These are phyloP conservation scores for Caerostris extrusa DNA, from an alignment of 1,140 invertebrate species.

Conservation along the genomic window DNA sequence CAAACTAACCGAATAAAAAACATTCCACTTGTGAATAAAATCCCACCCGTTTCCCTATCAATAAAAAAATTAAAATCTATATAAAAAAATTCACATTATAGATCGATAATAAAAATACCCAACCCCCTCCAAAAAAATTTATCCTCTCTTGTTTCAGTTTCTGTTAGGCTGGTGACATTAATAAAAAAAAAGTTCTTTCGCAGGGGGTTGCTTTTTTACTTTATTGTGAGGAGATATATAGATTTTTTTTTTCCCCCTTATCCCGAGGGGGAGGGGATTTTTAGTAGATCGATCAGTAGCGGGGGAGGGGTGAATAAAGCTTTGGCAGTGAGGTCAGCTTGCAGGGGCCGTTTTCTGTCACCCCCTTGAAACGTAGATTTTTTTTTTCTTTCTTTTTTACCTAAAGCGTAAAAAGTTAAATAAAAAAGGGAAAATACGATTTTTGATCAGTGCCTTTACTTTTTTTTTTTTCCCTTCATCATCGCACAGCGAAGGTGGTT, in stretches of 20 bases:
- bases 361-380: constrained; percentile 66
- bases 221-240: background rate
- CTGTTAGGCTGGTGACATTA: constrained; percentile 2
- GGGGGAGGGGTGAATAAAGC: constrained; percentile 64
- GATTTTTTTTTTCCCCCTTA: background rate
- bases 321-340: constrained; percentile 38
- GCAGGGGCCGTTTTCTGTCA: constrained; percentile 68
- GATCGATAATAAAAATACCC: background rate
- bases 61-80: background rate
- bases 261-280: background rate
- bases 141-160: constrained; percentile 43
- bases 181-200: constrained; percentile 10
- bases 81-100: background rate
- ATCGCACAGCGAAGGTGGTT: constrained; percentile 66
- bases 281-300: constrained; percentile 65
- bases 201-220: constrained; percentile 23
- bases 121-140: constrained; percentile 39
- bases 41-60: background rate
- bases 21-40: constrained; percentile 15
- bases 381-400: constrained; percentile 45
- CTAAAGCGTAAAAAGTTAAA: constrained; percentile 64
- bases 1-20: background rate
- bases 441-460: constrained; percentile 68
- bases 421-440: constrained; percentile 58
- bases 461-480: constrained; percentile 14